A percentile compares a stretch with the other conserved stretches of the same genome.
Evolutionary conservation across 2,113 vertebrate species (phyloP).

Genomic region (Stegastes partitus): DNA sequence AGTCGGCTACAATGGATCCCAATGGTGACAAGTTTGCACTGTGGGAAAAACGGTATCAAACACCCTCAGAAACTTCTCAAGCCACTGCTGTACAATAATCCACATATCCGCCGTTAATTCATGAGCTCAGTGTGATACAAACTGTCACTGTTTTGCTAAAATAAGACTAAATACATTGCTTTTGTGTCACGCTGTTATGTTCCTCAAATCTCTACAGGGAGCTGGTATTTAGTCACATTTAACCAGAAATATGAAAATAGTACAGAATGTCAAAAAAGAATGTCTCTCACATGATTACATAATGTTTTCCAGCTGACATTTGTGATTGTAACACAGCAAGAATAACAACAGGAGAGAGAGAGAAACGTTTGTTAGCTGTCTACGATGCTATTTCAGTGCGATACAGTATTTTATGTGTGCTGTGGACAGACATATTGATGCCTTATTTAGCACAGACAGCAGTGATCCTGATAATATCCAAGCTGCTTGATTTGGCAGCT

Average conservation of each 20-base stretch:
- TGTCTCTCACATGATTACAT: neutral
- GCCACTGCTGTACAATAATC: neutral
- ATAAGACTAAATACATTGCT: too few species aligned
- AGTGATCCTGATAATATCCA: neutral
- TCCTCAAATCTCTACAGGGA: neutral
- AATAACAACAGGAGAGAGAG: too few species aligned
- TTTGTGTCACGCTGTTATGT: too few species aligned
- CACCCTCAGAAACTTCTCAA: conserved; percentile 19
- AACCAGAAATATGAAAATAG: neutral
- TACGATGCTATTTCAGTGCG: neutral
- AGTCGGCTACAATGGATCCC: conserved; percentile 16
- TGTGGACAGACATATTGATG: neutral
- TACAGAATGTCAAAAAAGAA: neutral
- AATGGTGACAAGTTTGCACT: neutral
- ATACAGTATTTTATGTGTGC: neutral
- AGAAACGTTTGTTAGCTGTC: neutral
- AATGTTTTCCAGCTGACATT: too few species aligned
- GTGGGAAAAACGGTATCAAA: neutral
- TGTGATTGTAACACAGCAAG: too few species aligned
- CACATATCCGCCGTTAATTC: neutral
- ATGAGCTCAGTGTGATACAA: neutral
- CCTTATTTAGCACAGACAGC: neutral
- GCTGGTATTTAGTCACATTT: neutral
- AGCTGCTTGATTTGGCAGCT: conserved; percentile 5
- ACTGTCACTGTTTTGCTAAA: neutral